Conservation (phyloP, 2,797 vertebrate genomes). For the Salarias fasciatus region DNA sequence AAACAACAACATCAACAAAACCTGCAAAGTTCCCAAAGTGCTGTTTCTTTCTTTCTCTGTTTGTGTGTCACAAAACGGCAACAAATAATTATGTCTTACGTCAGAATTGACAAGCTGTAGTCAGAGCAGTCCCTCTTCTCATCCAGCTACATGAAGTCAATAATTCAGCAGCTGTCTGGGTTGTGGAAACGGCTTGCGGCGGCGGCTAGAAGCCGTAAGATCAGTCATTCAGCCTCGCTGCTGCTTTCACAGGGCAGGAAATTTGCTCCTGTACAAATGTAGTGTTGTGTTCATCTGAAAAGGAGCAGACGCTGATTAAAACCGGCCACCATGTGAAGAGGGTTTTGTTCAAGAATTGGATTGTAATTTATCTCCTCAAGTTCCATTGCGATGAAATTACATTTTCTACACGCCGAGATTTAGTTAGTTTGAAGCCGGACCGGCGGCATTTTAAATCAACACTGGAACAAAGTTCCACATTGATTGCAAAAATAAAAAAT, state of each 20-base stretch:
- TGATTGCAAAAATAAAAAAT: background rate
- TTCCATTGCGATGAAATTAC: constrained; percentile 22
- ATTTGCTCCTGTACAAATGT: constrained; percentile 62
- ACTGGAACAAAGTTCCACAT: constrained; percentile 5
- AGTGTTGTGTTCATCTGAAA: background rate
- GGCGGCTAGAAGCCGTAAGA: constrained; percentile 22
- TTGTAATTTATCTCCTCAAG: constrained; percentile 34
- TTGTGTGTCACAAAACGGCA: too few relatives aligned
- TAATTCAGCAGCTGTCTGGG: constrained; percentile 29
- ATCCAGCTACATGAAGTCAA: constrained; percentile 12
- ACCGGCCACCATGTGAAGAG: constrained; percentile 15
- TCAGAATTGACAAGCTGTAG: background rate
- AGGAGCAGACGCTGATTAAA: constrained; percentile 26
- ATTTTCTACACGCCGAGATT: constrained; percentile 27
- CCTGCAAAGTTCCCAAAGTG: background rate
- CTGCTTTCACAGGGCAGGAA: constrained; percentile 50
- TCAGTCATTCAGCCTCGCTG: constrained; percentile 41
- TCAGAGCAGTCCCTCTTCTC: constrained; percentile 14
- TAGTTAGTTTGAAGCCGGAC: constrained; percentile 28
- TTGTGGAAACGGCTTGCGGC: constrained; percentile 1
- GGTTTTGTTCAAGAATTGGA: constrained; percentile 17
- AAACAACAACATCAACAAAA: constrained; percentile 25
- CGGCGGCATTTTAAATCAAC: constrained; percentile 46
- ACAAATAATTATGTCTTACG: background rate
- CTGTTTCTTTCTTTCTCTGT: too few relatives aligned